phyloP scores from a whole-genome alignment of 1,140 invertebrate species.

The Drosophila murphyi region DNA sequence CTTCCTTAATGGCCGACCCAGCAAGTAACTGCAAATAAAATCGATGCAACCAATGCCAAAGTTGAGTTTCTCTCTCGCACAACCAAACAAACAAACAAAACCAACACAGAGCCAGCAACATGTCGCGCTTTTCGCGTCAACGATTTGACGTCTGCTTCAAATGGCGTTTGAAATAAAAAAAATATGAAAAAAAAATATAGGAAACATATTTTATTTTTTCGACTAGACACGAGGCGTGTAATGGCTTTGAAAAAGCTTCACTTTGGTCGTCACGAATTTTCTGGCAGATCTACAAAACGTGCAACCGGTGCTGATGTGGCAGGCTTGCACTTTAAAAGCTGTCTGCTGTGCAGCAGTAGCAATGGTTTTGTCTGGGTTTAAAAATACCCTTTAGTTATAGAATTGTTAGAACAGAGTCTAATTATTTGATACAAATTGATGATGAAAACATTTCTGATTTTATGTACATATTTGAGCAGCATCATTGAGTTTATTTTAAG shows the following conservation, averaged over 20 bases:
- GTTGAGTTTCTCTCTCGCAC: slow-evolving; percentile 11
- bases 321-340: slow-evolving; percentile 63
- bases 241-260: slow-evolving; percentile 70
- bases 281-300: slow-evolving; percentile 66
- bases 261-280: slow-evolving; percentile 74
- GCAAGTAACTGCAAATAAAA: slow-evolving; percentile 5
- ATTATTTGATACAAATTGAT: neutral
- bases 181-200: slow-evolving; percentile 2
- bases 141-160: slow-evolving; percentile 43
- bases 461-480: neutral
- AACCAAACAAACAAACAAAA: neutral
- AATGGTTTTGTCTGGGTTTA: neutral
- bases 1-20: no score
- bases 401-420: neutral
- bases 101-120: slow-evolving; percentile 28
- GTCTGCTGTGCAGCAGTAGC: neutral
- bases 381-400: neutral
- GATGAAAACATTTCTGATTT: neutral
- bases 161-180: slow-evolving; percentile 36
- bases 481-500: no score
- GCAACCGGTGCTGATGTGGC: slow-evolving; percentile 38
- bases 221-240: slow-evolving; percentile 42
- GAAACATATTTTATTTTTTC: slow-evolving; percentile 17
- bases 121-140: slow-evolving; percentile 55
- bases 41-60: slow-evolving; percentile 36